phyloP scores from a whole-genome alignment of 2,888 invertebrate species.

The Rhamphomyia laevipes region DNA sequence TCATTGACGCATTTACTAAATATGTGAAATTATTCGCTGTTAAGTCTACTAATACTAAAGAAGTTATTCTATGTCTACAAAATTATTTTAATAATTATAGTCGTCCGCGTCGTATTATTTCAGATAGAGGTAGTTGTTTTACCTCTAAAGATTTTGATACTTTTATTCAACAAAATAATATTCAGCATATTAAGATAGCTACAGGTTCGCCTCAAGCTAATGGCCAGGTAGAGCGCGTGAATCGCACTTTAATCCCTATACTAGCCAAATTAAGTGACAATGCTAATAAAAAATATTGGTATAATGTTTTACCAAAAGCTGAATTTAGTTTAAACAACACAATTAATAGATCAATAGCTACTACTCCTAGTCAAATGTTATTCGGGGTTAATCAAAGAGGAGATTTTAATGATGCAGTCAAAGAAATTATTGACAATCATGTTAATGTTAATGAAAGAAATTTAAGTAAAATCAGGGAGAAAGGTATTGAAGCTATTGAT shows the following conservation, averaged over 20 bases:
- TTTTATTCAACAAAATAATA: conserved; percentile 3
- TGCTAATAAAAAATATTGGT: too few species aligned
- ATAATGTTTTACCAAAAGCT: too few species aligned
- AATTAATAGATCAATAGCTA: conserved; percentile 17
- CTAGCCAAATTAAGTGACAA: too few species aligned
- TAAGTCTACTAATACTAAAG: too few species aligned
- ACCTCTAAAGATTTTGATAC: conserved; percentile 3
- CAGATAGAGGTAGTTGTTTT: conserved; percentile 8
- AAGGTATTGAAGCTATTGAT: too few species aligned
- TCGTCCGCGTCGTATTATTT: conserved; percentile 3
- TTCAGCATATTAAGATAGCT: conserved; percentile 7
- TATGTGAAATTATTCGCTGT: conserved; percentile 19
- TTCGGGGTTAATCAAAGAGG: conserved; percentile 21
- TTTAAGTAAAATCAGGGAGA: too few species aligned
- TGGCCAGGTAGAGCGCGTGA: conserved; percentile 3
- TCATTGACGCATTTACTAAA: conserved; percentile 18
- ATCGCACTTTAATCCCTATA: too few species aligned
- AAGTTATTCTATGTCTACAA: too few species aligned
- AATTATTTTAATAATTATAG: too few species aligned
- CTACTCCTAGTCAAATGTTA: conserved; percentile 19
- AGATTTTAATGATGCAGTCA: conserved; percentile 10
- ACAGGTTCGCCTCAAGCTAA: conserved; percentile 10
- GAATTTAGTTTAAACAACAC: conserved; percentile 20
- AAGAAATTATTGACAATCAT: background rate
- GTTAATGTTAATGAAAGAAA: background rate